Base-by-base conservation (phyloP, 1,140 invertebrate genomes). In the Adelges cooleyi region DNA sequence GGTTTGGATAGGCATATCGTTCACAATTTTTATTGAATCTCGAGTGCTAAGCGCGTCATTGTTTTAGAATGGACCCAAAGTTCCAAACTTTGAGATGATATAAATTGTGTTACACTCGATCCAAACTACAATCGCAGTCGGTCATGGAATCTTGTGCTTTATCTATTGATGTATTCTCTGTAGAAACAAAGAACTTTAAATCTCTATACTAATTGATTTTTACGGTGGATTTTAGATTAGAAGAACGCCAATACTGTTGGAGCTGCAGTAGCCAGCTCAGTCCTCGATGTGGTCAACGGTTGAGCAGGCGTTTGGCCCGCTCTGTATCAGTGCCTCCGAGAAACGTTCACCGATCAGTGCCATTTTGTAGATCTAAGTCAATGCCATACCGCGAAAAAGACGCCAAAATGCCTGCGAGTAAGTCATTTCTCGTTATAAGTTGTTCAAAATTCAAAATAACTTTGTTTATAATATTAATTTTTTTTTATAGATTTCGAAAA, bases 401-500 rank as follows among this genome's bases (percentile, higher is more conserved):
- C 13, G 9, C n/a, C 17, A 62, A 62, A 46, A 62, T 62, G 56
- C 56, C 56, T 48, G 33, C 40, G 25, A 62, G 56, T 62, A 48
- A 15, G 56, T 27, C 1, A 5, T 48, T n/a, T 42, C 17, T 42
- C 3, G 40, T 13, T n/a, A n/a, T n/a, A n/a, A n/a, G n/a, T n/a
- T n/a, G n/a, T n/a, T n/a, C n/a, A n/a, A n/a, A n/a, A n/a, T n/a
- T n/a, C n/a, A n/a, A n/a, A 33, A 33, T 33, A 33, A 33, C 29
- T 33, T 25, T 33, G n/a, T 17, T 40, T 20, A 5, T 42, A 18
- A n/a, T 38, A 17, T 17, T 38, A 29, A 42, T 52, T 53, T 49
- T 65, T 67, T 53, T 52, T 65, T 27, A 15, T 13, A 77, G 76
- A 74, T 53, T 72, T 74, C 54, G 71, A 73, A 49, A 75, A 75